Base-by-base conservation (phyloP, 1,140 invertebrate species). In the Pararge aegeria region DNA sequence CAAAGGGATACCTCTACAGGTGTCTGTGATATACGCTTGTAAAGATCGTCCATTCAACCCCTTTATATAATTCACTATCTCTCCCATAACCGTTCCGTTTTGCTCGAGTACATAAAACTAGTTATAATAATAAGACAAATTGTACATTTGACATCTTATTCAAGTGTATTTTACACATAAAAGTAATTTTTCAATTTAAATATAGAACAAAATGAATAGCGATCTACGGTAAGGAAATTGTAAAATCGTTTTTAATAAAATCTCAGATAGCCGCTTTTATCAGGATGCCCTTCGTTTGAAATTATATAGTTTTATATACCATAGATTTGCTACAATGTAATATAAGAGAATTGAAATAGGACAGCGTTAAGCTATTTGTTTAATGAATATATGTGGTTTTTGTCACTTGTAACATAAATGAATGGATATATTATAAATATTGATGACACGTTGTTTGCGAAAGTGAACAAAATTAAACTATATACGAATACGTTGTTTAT, bases 21-120 rank as follows among this genome's bases (percentile, higher is more conserved):
- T 79, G 65, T 78, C 78, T 83, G 81, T 87, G 82, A 87, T 86
- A 87, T 87, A 89, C 86, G 86, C 86, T 89, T 89, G 71, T 80
- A 83, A 79, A 68, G 68, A 84, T 85, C 84, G 86, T 89, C 86
- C 86, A 87, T 80, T 83, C 68, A 80, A 79, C 78, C 75, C 38
- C 61, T 55, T 40, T 51, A 62, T 55, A 50, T 65, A 34, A 74
- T 55, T 70, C 64, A 60, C 65, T 64, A 64, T 64, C 49, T 62
- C 68, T 66, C 64, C 58, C 66, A 61, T 55, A 51, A 63, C 51
- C 57, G 66, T 75, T 73, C 61, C 66, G 66, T 68, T 75, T 63
- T 42, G 67, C 67, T 64, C 63, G 63, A 66, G 54, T 53, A 66
- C 53, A 61, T 61, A 61, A 18, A 68, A 56, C 52, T 55, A 72